These are phyloP conservation scores for Agelas oroides DNA, from an alignment of 37 sponge, comb jelly and placozoan species.

Conservation along the genomic window DNA sequence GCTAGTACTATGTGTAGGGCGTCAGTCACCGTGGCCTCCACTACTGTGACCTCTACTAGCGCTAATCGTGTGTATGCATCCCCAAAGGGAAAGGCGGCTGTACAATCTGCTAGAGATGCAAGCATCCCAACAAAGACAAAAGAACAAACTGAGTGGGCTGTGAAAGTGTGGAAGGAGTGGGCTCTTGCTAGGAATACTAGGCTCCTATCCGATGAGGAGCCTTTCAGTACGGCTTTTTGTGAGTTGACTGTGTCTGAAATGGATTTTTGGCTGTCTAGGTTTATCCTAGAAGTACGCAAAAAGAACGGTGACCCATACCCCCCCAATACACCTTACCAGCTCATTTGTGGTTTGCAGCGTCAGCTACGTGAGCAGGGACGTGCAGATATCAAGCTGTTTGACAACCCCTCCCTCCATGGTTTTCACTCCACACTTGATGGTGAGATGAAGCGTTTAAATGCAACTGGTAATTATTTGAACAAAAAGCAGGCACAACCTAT, in stretches of 20 bases:
- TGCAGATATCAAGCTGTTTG: conserved; percentile 35
- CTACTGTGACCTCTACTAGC: background rate
- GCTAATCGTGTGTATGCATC: background rate
- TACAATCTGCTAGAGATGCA: background rate
- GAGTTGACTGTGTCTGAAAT: background rate
- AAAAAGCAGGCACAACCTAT: conserved; percentile 39
- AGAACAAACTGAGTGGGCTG: background rate
- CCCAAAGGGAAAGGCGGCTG: background rate
- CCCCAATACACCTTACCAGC: conserved; percentile 1
- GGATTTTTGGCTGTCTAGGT: conserved; percentile 11
- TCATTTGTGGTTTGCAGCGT: conserved; percentile 13
- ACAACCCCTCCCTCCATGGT: background rate
- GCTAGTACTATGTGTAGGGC: background rate
- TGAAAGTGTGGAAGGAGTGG: background rate
- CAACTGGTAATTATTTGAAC: conserved; percentile 11
- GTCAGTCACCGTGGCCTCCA: background rate
- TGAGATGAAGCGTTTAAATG: conserved; percentile 18
- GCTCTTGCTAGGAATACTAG: background rate
- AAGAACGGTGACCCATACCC: conserved; percentile 12
- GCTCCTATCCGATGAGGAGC: background rate
- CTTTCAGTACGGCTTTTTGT: background rate
- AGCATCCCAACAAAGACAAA: conserved; percentile 1
- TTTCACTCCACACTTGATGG: conserved; percentile 32
- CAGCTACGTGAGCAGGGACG: conserved; percentile 13
- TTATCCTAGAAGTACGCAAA: conserved; percentile 17